Evolutionary conservation across 23 tunicate genomes (phyloP), one percentile per base, ranked within the genome.

Genomic region (Styela plicata): DNA sequence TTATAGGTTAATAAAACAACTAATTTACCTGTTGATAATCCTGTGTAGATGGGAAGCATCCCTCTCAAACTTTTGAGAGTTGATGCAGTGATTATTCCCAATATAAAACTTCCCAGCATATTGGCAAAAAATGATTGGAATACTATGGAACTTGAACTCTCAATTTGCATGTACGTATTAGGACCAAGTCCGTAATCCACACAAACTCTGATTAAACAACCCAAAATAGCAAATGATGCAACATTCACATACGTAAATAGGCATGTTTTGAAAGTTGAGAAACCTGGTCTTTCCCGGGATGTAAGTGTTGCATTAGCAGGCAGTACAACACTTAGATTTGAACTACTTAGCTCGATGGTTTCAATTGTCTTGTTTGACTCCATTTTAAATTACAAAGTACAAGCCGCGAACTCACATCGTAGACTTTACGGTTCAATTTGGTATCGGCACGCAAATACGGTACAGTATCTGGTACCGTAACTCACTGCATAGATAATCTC

Each of bases 81-180:
- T 24, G 67, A 34, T 2, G 77, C 83, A 52, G 69, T 62, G n/a
- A 78, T 64, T 79, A 33, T 16, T 82, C 96, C 96, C 20, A 90
- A 74, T 3, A 90, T 79, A 34, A 85, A 85, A 63, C 96, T 85
- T 62, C 96, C 96, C 19, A 85, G 25, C 71, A 90, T 85, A 65
- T 90, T 90, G 32, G 96, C 74, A 30, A 90, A 65, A 69, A 90
- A 90, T 10, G 96, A 81, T 35, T 78, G 86, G 33, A 86, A 86
- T 33, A 90, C 70, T 65, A 90, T 74, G 26, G 34, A 63, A 20
- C 30, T 71, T 19, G 89, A 57, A 34, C 79, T 52, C 80, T 90
- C 96, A 29, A 85, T 64, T 26, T 66, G 36, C 20, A 66, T 19
- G 52, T 77, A 74, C 37, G 81, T 21, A 25, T 25, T 67, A 3